A percentile compares a stretch with the other conserved stretches of the same genome.
These are phyloP conservation scores for Orcinus orca DNA, from an alignment of 2,113 vertebrate species.

Conservation along the genomic window DNA sequence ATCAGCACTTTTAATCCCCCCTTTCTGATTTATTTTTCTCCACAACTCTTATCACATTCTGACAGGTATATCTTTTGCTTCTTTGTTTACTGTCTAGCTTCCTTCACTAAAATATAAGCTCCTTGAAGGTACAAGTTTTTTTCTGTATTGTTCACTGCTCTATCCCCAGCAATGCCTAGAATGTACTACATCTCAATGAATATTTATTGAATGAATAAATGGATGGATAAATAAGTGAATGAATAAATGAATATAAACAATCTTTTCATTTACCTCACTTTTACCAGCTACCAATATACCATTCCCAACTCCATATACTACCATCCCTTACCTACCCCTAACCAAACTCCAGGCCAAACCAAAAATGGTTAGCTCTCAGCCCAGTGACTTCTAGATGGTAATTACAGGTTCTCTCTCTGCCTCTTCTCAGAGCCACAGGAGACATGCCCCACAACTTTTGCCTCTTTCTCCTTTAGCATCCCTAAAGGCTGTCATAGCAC, in stretches of 20 bases:
- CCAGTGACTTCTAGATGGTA: neutral
- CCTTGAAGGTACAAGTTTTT: neutral
- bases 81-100: neutral
- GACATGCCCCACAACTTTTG: accelerated
- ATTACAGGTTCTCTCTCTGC: neutral
- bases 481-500: neutral
- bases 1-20: neutral
- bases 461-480: neutral
- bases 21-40: neutral
- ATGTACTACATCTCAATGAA: neutral
- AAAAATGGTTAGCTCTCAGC: neutral
- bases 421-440: neutral
- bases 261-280: neutral
- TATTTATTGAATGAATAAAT: neutral
- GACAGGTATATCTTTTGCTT: neutral
- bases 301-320: too few species aligned
- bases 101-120: neutral
- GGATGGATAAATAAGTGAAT: neutral
- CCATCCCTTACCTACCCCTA: too few species aligned
- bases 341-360: neutral
- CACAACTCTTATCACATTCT: neutral
- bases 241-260: neutral
- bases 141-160: neutral
- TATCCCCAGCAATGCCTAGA: neutral
- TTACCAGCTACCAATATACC: neutral